A percentile compares a stretch with the other conserved stretches of the same genome.
phyloP scores from a whole-genome alignment of 2,113 vertebrate species.

The Trogon melanurus region DNA sequence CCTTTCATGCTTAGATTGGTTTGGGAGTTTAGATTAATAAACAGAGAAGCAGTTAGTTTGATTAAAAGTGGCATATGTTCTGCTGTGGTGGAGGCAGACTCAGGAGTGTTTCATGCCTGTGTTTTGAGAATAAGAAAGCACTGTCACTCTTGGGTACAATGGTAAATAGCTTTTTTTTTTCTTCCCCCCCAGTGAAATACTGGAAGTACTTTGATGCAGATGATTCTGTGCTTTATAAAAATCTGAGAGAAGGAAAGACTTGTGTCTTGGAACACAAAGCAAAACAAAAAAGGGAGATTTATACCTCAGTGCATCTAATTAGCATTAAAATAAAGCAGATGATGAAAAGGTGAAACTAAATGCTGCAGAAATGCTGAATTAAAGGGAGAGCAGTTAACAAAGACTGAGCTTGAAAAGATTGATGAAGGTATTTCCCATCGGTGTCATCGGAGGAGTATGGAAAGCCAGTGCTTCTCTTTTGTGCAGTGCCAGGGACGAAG shows the following conservation, averaged over 20 bases:
- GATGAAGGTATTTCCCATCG: background rate
- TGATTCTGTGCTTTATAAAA: background rate
- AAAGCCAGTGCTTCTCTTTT: background rate
- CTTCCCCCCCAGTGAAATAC: background rate
- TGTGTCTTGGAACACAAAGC: background rate
- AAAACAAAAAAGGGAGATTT: background rate
- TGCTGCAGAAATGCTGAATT: background rate
- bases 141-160: background rate
- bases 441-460: rapidly evolving
- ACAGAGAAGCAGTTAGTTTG: conserved; percentile 25
- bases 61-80: conserved; percentile 30
- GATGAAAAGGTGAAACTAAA: background rate
- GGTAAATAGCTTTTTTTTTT: background rate
- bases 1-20: background rate
- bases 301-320: background rate
- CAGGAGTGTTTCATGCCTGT: background rate
- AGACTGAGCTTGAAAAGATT: background rate
- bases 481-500: background rate
- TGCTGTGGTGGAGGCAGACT: background rate
- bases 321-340: background rate
- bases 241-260: background rate
- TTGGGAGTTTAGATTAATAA: conserved; percentile 29
- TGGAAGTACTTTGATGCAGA: background rate
- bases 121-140: conserved; percentile 26
- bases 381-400: background rate